Conservation (phyloP, 2,797 vertebrate genomes). For the Sebastes wilsoni region DNA sequence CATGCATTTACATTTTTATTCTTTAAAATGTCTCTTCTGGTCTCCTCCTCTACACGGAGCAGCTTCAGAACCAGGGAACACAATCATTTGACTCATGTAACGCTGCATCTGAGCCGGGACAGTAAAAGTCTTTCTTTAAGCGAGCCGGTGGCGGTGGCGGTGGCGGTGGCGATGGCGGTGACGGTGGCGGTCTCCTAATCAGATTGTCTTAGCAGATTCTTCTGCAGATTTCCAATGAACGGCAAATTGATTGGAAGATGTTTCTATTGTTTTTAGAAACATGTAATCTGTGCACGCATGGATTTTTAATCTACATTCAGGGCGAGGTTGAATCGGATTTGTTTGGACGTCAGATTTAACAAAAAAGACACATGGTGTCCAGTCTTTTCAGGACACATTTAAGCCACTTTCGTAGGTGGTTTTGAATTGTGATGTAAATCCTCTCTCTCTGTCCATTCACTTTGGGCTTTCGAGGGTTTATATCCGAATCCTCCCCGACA, state of each 20-base stretch:
- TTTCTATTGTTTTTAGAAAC: background rate
- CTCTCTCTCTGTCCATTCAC: background rate
- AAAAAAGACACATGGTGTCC: background rate
- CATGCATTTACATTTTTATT: constrained; percentile 24
- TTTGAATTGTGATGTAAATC: constrained; percentile 3
- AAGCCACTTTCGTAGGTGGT: background rate
- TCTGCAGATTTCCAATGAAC: background rate
- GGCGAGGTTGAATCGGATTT: background rate
- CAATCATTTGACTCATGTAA: background rate
- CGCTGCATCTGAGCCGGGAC: background rate
- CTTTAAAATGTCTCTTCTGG: background rate
- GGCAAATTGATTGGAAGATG: background rate
- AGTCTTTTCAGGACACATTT: background rate
- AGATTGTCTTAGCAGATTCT: background rate
- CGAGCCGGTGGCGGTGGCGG: background rate
- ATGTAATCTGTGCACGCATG: background rate
- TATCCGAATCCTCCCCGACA: background rate
- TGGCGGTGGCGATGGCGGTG: no score
- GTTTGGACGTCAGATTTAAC: background rate
- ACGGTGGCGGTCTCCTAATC: background rate
- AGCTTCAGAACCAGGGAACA: background rate
- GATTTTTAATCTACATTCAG: background rate
- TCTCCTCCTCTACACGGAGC: background rate
- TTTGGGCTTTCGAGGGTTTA: constrained; percentile 30
- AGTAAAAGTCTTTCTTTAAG: background rate